A percentile compares a stretch with the other conserved stretches of the same genome.
Evolutionary conservation across 2,113 vertebrate species (phyloP).

Genomic region (Oxyruncus cristatus): DNA sequence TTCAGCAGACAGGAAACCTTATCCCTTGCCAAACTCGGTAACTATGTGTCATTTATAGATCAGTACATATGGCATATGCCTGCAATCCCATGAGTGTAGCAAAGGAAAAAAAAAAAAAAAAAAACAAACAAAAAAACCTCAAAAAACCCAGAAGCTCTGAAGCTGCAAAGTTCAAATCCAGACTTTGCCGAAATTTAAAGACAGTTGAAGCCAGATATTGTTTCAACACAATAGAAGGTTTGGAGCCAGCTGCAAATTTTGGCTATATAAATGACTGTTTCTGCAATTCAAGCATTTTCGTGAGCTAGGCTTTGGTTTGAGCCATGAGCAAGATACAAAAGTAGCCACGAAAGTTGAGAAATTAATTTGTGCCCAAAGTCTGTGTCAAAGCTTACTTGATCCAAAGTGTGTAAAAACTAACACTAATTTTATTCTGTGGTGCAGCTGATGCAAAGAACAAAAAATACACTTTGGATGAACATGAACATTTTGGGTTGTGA

Average conservation of each 20-base stretch:
- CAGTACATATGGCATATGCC: neutral
- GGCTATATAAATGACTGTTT: neutral
- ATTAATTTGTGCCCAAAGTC: neutral
- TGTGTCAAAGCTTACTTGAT: neutral
- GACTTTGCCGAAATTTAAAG: neutral
- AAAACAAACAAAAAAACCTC: too few relatives aligned
- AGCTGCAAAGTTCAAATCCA: conserved; percentile 7
- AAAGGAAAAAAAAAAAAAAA: neutral
- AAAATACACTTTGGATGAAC: neutral
- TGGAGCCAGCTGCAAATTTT: conserved; percentile 8
- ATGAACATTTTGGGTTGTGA: neutral
- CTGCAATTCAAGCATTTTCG: neutral
- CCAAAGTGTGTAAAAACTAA: neutral
- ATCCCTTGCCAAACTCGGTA: neutral
- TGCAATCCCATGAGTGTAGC: neutral
- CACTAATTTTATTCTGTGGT: neutral
- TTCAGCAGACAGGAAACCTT: neutral
- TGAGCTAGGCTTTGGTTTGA: neutral
- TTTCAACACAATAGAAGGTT: conserved; percentile 29
- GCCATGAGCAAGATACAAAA: neutral
- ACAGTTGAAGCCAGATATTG: conserved; percentile 9
- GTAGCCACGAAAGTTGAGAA: neutral
- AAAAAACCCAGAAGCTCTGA: conserved; percentile 8
- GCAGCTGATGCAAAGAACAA: neutral
- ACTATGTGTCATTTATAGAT: neutral